phyloP scores from a whole-genome alignment of 1,140 invertebrate species.

The Drosophila nasuta region DNA sequence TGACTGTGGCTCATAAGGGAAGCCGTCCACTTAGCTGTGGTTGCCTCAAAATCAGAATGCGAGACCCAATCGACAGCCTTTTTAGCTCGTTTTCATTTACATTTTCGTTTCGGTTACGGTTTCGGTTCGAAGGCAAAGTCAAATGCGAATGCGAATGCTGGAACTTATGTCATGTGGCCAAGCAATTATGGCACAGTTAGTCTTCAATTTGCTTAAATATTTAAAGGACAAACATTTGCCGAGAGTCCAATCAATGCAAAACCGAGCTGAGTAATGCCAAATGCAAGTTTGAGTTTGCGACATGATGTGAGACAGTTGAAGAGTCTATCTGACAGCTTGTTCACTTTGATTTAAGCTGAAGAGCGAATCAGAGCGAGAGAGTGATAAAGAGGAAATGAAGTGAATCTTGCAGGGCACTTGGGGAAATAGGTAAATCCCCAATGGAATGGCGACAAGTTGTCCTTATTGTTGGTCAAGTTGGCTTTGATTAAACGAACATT shows the following conservation, averaged over 20 bases:
- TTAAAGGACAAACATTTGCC: constrained; percentile 56
- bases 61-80: constrained; percentile 17
- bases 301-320: constrained; percentile 11
- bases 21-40: constrained; percentile 30
- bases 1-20: constrained; percentile 24
- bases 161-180: constrained; percentile 28
- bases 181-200: constrained; percentile 32
- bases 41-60: constrained; percentile 27
- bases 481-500: constrained; percentile 74
- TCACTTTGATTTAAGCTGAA: constrained; percentile 67
- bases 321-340: constrained; percentile 33
- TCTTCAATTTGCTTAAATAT: constrained; percentile 53
- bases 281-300: neutral
- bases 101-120: neutral
- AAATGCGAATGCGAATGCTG: neutral
- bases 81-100: neutral
- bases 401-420: constrained; percentile 55
- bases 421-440: constrained; percentile 42
- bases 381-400: neutral
- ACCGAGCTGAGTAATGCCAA: constrained; percentile 26
- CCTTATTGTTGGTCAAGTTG: constrained; percentile 66
- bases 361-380: too few species aligned
- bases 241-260: constrained; percentile 61
- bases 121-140: neutral
- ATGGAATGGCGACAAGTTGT: constrained; percentile 29